These are phyloP conservation scores for Styela plicata DNA, from an alignment of 23 tunicate genomes.

Conservation along the genomic window DNA sequence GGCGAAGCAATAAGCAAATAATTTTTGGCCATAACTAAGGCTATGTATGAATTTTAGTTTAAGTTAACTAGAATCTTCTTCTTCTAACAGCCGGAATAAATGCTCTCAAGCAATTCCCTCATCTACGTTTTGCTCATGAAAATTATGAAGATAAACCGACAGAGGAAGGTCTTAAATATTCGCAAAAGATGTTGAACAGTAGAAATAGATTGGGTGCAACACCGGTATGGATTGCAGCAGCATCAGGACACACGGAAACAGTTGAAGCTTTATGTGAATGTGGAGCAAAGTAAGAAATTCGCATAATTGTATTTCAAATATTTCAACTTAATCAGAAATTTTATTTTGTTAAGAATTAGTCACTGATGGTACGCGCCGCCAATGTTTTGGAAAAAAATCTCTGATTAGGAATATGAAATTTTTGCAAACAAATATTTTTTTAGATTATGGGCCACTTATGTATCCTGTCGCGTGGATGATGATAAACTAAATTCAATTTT, in stretches of 20 bases:
- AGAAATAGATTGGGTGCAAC: constrained; percentile 71
- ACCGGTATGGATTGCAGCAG: constrained; percentile 81
- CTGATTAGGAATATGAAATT: not conserved
- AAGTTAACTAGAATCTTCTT: too few relatives aligned
- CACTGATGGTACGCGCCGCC: not conserved
- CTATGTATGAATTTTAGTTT: too few relatives aligned
- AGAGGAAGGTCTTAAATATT: not conserved
- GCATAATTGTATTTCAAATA: too few relatives aligned
- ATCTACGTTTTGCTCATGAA: not conserved
- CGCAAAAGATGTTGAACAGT: constrained; percentile 37
- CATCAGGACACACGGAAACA: constrained; percentile 56
- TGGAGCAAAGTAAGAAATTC: constrained; percentile 66
- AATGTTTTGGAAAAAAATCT: not conserved
- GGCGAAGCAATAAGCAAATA: too few relatives aligned
- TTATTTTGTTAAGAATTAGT: too few relatives aligned
- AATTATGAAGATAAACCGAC: not conserved
- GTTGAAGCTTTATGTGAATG: constrained; percentile 51
- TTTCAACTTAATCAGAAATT: too few relatives aligned
- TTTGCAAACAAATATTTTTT: not conserved
- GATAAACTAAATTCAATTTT: too few relatives aligned
- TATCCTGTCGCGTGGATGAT: too few relatives aligned
- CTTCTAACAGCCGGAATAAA: not conserved
- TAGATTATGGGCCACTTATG: too few relatives aligned
- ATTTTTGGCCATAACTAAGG: too few relatives aligned
- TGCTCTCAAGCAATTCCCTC: not conserved